These are phyloP conservation scores for Choristoneura fumiferana DNA, from an alignment of 1,140 invertebrate species.

Conservation along the genomic window DNA sequence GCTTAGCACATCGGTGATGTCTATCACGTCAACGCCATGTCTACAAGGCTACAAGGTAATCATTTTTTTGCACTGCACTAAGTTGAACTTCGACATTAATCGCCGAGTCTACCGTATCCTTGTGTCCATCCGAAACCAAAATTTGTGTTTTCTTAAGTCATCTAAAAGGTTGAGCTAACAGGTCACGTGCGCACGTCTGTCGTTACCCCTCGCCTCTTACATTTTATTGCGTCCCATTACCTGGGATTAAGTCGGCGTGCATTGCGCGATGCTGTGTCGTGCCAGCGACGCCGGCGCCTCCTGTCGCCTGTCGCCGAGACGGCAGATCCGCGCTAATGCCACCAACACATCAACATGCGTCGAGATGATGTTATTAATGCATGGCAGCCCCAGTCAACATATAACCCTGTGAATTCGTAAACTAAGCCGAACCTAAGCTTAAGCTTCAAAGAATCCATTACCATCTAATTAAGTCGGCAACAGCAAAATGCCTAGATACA, in stretches of 20 bases:
- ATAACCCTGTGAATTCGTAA: neutral
- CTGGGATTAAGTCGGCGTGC: slow-evolving; percentile 60
- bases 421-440: neutral
- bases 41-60: too few relatives aligned
- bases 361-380: neutral
- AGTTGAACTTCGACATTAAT: too few relatives aligned
- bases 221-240: slow-evolving; percentile 72
- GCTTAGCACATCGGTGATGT: too few relatives aligned
- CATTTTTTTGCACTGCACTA: too few relatives aligned
- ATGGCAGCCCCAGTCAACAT: neutral
- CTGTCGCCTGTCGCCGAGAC: neutral
- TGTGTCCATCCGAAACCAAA: slow-evolving; percentile 31
- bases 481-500: neutral
- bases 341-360: slow-evolving; percentile 21
- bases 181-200: slow-evolving; percentile 67
- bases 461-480: neutral
- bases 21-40: too few relatives aligned
- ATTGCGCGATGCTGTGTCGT: slow-evolving; percentile 50
- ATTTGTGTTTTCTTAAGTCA: slow-evolving; percentile 53
- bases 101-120: too few relatives aligned
- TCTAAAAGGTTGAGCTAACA: slow-evolving; percentile 48
- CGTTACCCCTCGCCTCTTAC: slow-evolving; percentile 66
- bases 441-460: slow-evolving; percentile 6
- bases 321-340: slow-evolving; percentile 28
- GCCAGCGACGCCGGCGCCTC: slow-evolving; percentile 39